Base-by-base conservation (phyloP, 2,888 invertebrate genomes). In the Drosophila aldrichi region DNA sequence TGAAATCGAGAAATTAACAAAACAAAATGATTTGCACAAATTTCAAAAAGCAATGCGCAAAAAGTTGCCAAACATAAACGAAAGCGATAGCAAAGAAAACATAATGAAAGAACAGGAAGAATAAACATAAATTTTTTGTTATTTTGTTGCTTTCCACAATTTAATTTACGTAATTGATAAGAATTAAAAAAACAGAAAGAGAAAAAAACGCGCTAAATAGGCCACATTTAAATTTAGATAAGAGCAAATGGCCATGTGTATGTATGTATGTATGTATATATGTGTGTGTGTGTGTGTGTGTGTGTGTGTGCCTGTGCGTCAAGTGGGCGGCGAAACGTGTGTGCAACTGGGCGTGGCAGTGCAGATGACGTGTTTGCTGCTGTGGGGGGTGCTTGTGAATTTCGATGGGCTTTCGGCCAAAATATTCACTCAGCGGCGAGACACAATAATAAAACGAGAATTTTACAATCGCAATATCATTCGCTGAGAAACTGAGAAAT, bases 151-250 rank as follows among this genome's bases (percentile, higher is more conserved):
- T 61, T 62, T 66, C 52, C 52, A 70, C 56, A 51, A 49, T 77
- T 75, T 9, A 65, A 77, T 88, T 86, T 82, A 88, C 88, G 84
- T 75, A 88, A 86, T 77, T 88, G 86, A 86, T 86, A 86, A 86
- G 79, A 84, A 73, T 62, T 57, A 43, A 70, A 43, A 70, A 69
- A 66, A 48, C 22, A 40, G 20, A 65, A 65, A 51, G 29, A 58
- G 61, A 65, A 51, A 49, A 54, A 52, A 46, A 62, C 34, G 55
- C 59, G 72, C 59, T 72, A 86, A 86, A 82, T 88, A 79, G 86
- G 86, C 84, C 86, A 86, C 83, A 88, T 82, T 82, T 86, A 88
- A 77, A 86, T 86, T 84, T 88, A 86, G 88, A 86, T 74, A 70
- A 76, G 51, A 71, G 60, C 65, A 48, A 68, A 57, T 43, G 18